Percentiles rank a stretch among this genome's conserved stretches.
phyloP scores from a whole-genome alignment of 2,888 invertebrate species.

The Kuschelorhynchus macadamiae region DNA sequence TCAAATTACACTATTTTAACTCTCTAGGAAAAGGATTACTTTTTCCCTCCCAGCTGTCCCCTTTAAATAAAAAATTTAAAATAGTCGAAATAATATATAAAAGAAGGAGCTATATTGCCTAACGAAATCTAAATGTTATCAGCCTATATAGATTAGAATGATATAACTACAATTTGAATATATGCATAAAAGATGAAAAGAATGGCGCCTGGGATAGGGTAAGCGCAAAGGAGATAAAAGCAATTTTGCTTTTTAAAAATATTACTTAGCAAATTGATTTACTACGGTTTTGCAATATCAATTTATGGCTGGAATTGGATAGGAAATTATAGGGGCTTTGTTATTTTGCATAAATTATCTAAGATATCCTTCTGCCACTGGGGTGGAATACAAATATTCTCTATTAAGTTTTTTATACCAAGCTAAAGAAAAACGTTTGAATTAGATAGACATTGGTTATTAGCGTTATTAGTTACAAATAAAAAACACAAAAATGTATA shows the following conservation, averaged over 20 bases:
- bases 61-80: background rate
- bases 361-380: no score
- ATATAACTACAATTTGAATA: slow-evolving; percentile 48
- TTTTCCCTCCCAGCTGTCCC: no score
- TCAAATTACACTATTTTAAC: no score
- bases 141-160: slow-evolving; percentile 47
- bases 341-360: slow-evolving; percentile 33
- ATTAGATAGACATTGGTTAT: no score
- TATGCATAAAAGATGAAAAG: slow-evolving; percentile 49
- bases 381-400: no score
- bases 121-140: slow-evolving; percentile 45
- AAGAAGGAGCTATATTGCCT: slow-evolving; percentile 27
- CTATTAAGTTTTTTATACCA: no score
- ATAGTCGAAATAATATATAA: slow-evolving; percentile 5
- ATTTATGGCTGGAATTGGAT: slow-evolving; percentile 40
- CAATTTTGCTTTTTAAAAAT: slow-evolving; percentile 44
- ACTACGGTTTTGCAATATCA: slow-evolving; percentile 42
- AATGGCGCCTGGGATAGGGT: slow-evolving; percentile 31
- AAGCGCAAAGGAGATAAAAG: slow-evolving; percentile 37
- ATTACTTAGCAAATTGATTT: slow-evolving; percentile 46
- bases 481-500: no score
- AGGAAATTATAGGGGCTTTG: slow-evolving; percentile 29
- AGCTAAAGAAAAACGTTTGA: no score
- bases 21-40: no score
- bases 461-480: no score